Evolutionary conservation across 1,140 invertebrate species (phyloP), one percentile per base, ranked within the genome.

Genomic region (Bombus cullumanus): DNA sequence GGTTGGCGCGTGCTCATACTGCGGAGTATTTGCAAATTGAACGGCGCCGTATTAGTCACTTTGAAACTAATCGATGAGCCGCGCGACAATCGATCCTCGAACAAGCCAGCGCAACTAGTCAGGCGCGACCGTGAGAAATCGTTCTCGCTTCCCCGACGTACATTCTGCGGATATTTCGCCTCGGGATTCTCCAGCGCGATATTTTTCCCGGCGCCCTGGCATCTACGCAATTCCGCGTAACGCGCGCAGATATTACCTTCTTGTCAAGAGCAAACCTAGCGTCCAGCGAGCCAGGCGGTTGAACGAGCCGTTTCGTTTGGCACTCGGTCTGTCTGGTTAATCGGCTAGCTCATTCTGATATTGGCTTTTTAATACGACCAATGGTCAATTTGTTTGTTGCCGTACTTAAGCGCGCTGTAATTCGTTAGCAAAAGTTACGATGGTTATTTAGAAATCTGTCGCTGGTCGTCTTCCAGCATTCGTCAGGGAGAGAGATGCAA

Each of bases 231-330:
- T 89, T 81, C 88, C 87, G 68, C 78, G 71, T 79, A 89, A 89
- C 76, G 69, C 85, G 57, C 81, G 71, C 76, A 76, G 86, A 91
- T 92, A 92, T 91, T 92, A 87, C 90, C 90, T 85, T 72, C 69
- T 62, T 77, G 64, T 22, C 43, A 18, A 53, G 47, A 22, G 18
- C 41, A 13, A 9, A 41, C 71, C 71, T 43, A 57, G 41, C 9
- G 10, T 10, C 31, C 25, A 59, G 0, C 4, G 10, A n/a, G 59
- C 0, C n/a, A 31, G 13, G n/a, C 2, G n/a, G 13, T 13, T 15
- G 59, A 15, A 75, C 41, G 31, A 39, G 15, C 5, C 28, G 57
- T 57, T 75, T 41, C 31, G 41, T 53, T 31, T 3, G 39, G 2
- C 64, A 39, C 41, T 79, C 41, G 28, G 28, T 28, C 1, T 47